phyloP scores from a whole-genome alignment of 1,140 invertebrate genomes.

The Eupristina koningsbergeri region DNA sequence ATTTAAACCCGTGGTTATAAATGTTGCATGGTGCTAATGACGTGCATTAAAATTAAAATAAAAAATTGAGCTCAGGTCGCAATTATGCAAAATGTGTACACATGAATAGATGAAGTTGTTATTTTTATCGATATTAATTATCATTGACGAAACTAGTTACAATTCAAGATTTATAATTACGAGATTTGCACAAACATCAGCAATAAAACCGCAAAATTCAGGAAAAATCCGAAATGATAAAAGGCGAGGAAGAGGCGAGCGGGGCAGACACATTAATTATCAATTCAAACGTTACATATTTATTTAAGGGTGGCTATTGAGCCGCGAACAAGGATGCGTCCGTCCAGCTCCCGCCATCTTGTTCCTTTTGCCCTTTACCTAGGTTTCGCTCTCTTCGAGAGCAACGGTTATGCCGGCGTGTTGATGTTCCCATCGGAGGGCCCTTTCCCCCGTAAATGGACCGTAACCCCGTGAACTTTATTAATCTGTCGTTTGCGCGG shows the following conservation, averaged over 20 bases:
- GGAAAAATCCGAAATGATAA: neutral
- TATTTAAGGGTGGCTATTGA: neutral
- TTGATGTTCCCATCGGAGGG: neutral
- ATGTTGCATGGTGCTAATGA: neutral
- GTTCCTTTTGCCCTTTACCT: neutral
- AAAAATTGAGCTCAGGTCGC: too few relatives aligned
- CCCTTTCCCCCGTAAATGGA: too few relatives aligned
- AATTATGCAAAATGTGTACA: too few relatives aligned
- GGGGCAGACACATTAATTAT: neutral
- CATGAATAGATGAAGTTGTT: too few relatives aligned
- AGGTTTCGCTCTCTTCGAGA: neutral
- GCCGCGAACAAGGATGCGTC: too few relatives aligned
- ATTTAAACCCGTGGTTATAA: neutral
- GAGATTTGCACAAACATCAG: neutral
- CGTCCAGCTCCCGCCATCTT: neutral
- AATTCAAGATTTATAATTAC: neutral
- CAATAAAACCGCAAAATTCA: neutral
- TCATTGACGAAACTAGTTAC: neutral
- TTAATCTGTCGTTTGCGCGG: conserved; percentile 41
- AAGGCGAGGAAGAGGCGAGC: neutral
- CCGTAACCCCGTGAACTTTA: too few relatives aligned
- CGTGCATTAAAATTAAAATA: too few relatives aligned
- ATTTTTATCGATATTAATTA: neutral
- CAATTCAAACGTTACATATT: neutral
- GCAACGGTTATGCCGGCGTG: neutral